Evolutionary conservation across 2,113 vertebrate species (phyloP).

Genomic region (Aegypius monachus): DNA sequence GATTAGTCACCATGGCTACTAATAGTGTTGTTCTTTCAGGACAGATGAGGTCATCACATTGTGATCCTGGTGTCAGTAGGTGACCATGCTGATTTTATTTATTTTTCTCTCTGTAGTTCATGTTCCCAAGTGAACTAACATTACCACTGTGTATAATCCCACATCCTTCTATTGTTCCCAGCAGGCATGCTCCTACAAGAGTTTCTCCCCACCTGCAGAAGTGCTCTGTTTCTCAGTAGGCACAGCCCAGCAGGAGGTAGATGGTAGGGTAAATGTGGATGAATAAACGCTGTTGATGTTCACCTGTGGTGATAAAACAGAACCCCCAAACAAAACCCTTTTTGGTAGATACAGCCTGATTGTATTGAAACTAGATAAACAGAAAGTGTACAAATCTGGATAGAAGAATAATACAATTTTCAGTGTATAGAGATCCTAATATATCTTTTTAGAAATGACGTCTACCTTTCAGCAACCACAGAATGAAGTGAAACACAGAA

Average conservation of each 20-base stretch:
- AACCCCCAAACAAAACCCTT: rapidly evolving
- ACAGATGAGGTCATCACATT: background rate
- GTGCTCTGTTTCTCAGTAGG: background rate
- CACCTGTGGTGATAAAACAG: background rate
- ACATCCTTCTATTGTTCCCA: background rate
- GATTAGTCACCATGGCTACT: conserved; percentile 19
- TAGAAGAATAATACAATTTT: background rate
- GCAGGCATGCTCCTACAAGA: background rate
- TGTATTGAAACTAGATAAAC: background rate
- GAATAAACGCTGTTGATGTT: background rate
- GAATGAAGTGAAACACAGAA: background rate
- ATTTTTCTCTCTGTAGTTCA: background rate
- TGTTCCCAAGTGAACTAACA: background rate
- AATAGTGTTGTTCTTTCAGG: background rate
- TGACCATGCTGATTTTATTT: background rate
- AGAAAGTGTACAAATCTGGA: background rate
- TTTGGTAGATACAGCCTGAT: background rate
- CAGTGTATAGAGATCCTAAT: background rate
- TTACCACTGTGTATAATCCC: background rate
- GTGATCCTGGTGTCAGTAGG: background rate
- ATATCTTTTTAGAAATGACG: background rate
- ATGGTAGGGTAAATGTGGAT: background rate
- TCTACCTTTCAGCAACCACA: background rate
- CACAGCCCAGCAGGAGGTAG: background rate
- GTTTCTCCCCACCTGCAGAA: background rate